Base-by-base conservation (phyloP, 2,888 invertebrate genomes). In the Watsonalla cultraria region DNA sequence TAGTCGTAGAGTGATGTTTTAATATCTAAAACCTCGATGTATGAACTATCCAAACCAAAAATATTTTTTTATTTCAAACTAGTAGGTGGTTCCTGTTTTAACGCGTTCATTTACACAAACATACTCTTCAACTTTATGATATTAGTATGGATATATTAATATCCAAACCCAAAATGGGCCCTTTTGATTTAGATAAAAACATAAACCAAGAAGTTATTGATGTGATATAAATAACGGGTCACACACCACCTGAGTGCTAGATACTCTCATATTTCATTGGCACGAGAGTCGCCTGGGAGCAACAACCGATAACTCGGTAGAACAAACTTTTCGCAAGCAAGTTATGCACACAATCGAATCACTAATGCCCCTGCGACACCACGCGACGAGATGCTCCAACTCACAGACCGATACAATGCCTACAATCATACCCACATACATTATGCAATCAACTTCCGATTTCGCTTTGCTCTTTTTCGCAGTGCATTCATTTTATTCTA, bases 371-470 rank as follows among this genome's bases (percentile, higher is more conserved):
- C 13, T 37, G 14, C 47, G 48, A 45, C 48, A 34, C 46, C 15
- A 37, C 37, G 50, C 50, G 49, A 33, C 37, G 50, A 47, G 49
- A 49, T 39, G 49, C 37, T 37, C 37, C 14, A 49, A 37, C 49
- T 37, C 48, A 37, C 48, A 49, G 37, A 49, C 49, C 49, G 49
- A 49, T 51, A 54, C 64, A 51, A 54, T 48, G 51, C 51, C 50
- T 51, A 51, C 54, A 63, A 58, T 58, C 58, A 53, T 54, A 54
- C 46, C 47, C 42, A 46, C 50, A 63, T 58, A 58, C 53, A 63
- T 63, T 62, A 62, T 60, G 50, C 51, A 47, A 39, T 46, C 54
- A 60, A 61, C 54, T 60, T 55, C 48, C 55, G 55, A 55, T 58
- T 55, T 55, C 42, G 49, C 35, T 59, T 50, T 47, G 35, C 51